Conservation (phyloP, 2,797 vertebrate species). For the Podarcis lilfordi region DNA sequence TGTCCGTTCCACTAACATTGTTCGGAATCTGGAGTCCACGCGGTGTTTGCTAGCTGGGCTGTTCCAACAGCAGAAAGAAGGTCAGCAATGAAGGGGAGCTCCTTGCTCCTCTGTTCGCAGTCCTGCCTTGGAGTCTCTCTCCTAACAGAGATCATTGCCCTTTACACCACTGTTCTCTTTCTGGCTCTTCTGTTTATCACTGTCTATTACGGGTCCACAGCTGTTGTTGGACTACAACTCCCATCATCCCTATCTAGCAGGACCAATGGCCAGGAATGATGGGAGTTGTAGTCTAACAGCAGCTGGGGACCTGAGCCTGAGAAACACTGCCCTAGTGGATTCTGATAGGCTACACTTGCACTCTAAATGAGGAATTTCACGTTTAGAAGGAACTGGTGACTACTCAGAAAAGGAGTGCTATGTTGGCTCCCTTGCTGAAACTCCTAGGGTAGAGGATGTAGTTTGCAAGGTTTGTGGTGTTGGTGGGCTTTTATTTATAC, state of each 20-base stretch:
- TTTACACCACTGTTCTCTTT: background rate
- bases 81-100: slow-evolving; percentile 71
- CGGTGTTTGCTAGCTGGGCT: slow-evolving; percentile 93
- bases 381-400: background rate
- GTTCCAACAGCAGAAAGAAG: slow-evolving; percentile 89
- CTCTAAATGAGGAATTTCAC: background rate
- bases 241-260: no score
- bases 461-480: background rate
- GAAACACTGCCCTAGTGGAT: background rate
- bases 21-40: slow-evolving; percentile 93
- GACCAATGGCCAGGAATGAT: no score
- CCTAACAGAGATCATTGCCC: background rate
- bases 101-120: background rate
- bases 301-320: no score
- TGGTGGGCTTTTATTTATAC: background rate
- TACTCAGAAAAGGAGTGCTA: background rate
- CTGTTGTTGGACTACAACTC: no score
- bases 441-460: background rate
- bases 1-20: slow-evolving; percentile 92
- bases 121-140: background rate
- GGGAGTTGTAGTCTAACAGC: no score
- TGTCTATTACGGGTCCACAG: no score
- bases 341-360: background rate
- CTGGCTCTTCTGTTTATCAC: background rate
- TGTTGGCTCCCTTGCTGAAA: background rate